These are phyloP conservation scores for Ischnura elegans DNA, from an alignment of 2,888 invertebrate genomes.

Conservation along the genomic window DNA sequence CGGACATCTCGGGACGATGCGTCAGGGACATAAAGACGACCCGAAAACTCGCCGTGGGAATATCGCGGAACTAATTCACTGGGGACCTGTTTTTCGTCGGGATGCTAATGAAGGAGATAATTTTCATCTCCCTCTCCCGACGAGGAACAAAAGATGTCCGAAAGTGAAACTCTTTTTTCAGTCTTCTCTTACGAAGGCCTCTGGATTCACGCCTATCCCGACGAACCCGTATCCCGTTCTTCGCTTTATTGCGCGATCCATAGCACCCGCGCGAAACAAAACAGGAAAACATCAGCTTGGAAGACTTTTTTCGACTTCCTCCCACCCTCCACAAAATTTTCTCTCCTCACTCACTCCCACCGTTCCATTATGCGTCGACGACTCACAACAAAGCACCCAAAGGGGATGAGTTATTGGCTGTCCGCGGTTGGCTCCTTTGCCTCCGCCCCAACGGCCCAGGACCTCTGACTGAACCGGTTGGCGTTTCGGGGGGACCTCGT, in stretches of 20 bases:
- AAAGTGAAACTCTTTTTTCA: neutral
- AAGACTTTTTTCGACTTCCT: neutral
- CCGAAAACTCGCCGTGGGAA: neutral
- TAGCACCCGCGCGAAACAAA: neutral
- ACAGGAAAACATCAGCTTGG: neutral
- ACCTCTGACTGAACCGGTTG: neutral
- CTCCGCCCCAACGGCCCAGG: neutral
- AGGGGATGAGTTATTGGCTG: neutral
- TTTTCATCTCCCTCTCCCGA: neutral
- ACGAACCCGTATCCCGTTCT: neutral
- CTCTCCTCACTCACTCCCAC: neutral
- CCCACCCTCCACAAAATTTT: neutral
- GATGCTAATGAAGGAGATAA: neutral
- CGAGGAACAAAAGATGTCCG: constrained; percentile 7
- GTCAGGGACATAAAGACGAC: neutral
- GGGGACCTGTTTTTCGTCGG: neutral
- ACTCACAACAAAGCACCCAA: neutral
- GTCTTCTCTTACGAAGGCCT: too few relatives aligned
- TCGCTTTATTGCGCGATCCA: neutral
- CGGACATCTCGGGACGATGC: neutral
- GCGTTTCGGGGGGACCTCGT: neutral
- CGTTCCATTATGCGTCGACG: neutral
- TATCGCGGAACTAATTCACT: neutral
- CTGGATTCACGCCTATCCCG: neutral
- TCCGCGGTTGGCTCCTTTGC: too few relatives aligned